Percentiles rank a stretch among this genome's conserved stretches.
phyloP scores from a whole-genome alignment of 1,140 invertebrate species.

The Drosophila rhopaloa region DNA sequence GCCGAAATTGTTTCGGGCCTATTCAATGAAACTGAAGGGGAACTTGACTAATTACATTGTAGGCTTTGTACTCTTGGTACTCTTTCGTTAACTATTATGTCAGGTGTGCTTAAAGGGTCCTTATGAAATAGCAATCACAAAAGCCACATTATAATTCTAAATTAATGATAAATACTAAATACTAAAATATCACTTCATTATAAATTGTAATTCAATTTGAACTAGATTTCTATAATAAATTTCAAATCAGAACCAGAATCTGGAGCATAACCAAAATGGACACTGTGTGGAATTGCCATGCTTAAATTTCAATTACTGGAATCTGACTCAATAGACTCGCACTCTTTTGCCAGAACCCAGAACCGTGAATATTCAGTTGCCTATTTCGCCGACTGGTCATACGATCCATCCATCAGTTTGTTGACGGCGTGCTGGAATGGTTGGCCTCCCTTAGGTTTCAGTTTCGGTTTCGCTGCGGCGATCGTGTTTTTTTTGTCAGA shows the following conservation, averaged over 20 bases:
- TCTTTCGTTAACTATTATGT: not conserved
- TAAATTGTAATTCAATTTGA: too few species aligned
- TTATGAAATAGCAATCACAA: not conserved
- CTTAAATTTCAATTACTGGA: conserved; percentile 33
- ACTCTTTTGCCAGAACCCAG: conserved; percentile 20
- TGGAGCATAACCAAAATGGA: conserved; percentile 18
- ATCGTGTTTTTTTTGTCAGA: conserved; percentile 65
- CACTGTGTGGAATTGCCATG: conserved; percentile 2
- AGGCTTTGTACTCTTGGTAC: conserved; percentile 6
- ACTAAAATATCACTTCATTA: not conserved
- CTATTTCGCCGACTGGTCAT: conserved; percentile 43
- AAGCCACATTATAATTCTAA: not conserved
- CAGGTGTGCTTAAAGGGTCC: not conserved
- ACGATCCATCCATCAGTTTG: conserved; percentile 40
- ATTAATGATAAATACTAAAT: too few species aligned
- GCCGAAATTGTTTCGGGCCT: conserved; percentile 35
- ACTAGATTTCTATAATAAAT: not conserved
- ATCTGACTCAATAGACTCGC: conserved; percentile 24
- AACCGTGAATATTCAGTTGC: conserved; percentile 34
- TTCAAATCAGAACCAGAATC: conserved; percentile 8
- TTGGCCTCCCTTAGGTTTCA: conserved; percentile 52
- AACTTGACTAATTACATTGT: conserved; percentile 43
- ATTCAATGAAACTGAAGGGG: conserved; percentile 25
- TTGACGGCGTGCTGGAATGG: conserved; percentile 47
- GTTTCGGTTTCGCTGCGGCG: conserved; percentile 52